Evolutionary conservation across 2,888 invertebrate species (phyloP), one percentile per base, ranked within the genome.

Genomic region (Pandemis corylana): DNA sequence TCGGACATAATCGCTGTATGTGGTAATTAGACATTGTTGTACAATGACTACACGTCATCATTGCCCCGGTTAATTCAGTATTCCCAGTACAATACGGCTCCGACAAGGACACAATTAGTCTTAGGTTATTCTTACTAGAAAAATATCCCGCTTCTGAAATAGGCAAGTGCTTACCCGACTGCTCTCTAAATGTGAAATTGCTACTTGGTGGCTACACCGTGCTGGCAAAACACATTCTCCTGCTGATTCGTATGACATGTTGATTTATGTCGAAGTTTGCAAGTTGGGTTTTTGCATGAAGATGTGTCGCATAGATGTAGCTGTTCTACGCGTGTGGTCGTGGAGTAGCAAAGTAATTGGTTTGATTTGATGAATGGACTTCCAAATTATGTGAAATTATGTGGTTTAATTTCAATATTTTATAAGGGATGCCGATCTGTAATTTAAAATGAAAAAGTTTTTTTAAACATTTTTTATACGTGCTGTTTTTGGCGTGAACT

Each of bases 41-140:
- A 75, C 75, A 75, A 71, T 71, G 71, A 67, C 75, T 66, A 75
- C 75, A 75, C 75, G 75, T 75, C 75, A 75, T 75, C 71, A 75
- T 68, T 68, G 71, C 67, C 62, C 44, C 46, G 41, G 75, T 75
- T 75, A 75, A 71, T 75, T 75, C 62, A 75, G 71, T 75, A 75
- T 75, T 75, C 75, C 71, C 70, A 20, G 75, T 70, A 75, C 75
- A 75, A 75, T 75, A 71, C 75, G n/a, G 12, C 66, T 36, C 46
- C 46, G 68, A 75, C 75, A 75, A 75, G 75, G 70, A 66, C 75
- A 75, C 75, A 75, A 75, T 75, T 75, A 75, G 70, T 67, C 75
- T 75, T 62, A 67, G 67, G 46, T 62, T 63, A 41, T 36, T 53
- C 70, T 70, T 44, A 49, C 36, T 36, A 41, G 51, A 56, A 66